Base-by-base conservation (phyloP, 1,140 invertebrate species). In the Formica exsecta region DNA sequence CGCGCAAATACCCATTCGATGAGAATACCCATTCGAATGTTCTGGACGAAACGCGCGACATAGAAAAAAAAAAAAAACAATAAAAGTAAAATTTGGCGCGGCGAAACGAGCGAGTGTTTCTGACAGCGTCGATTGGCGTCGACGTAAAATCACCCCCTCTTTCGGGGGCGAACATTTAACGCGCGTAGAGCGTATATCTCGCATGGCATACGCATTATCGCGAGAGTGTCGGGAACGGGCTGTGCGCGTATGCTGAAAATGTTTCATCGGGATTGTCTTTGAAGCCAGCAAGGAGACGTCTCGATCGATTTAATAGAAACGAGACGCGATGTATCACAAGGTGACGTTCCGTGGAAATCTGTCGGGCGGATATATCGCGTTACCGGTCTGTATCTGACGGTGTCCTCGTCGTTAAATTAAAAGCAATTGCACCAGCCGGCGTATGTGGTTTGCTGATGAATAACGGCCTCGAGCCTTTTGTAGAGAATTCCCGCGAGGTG, bases 321-420 rank as follows among this genome's bases (percentile, higher is more conserved):
- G 68, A 57, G 25, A 83, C 68, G 19, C 68, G 79, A 74, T 83
- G 79, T 83, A 74, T 83, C 79, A 73, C 79, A 83, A 83, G 68
- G 79, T 83, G 79, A 83, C 68, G 68, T 74, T 48, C 68, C 19
- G 79, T 83, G 79, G 57, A 83, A 74, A 74, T 62, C 54, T 74
- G 71, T 65, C 85, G 66, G 22, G 41, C 22, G 76, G 57, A 86
- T 62, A 81, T 81, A 81, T 71, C 76, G 65, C 85, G 65, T 81
- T 86, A 70, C 64, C 77, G 64, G 48, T 80, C 76, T 44, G 65
- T 51, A 25, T 79, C 65, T 32, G 65, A 57, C 76, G 16, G 41
- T 62, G 64, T 81, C 77, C 54, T 51, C 54, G 65, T 81, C 84
- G 77, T 86, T 81, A 81, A 81, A 81, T 86, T 81, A 86, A 76